phyloP scores from a whole-genome alignment of 2,888 invertebrate genomes.

The Dimorphilus gyrociliatus region DNA sequence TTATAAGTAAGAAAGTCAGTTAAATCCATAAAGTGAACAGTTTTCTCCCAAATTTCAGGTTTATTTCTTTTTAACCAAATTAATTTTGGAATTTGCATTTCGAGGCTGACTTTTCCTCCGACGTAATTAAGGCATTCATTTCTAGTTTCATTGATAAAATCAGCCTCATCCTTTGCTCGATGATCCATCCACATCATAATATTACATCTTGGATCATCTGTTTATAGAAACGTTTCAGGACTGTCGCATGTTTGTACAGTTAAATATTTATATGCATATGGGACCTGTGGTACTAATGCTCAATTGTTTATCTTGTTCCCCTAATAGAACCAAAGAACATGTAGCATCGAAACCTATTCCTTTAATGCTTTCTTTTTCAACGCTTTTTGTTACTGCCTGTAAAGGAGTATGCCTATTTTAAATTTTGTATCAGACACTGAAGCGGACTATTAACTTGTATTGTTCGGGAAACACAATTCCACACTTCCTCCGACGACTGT shows the following conservation, averaged over 20 bases:
- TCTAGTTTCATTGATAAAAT: slow-evolving; percentile 55
- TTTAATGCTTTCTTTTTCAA: slow-evolving; percentile 14
- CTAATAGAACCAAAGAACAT: slow-evolving; percentile 71
- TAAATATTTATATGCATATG: background rate
- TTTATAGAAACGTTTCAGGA: background rate
- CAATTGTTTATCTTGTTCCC: slow-evolving; percentile 43
- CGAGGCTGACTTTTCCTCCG: slow-evolving; percentile 80
- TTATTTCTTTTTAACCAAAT: slow-evolving; percentile 84
- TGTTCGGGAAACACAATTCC: too few relatives aligned
- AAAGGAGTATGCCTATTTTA: slow-evolving; percentile 2
- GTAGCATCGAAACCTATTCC: slow-evolving; percentile 91
- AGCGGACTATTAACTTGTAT: background rate
- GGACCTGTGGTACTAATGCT: slow-evolving; percentile 25
- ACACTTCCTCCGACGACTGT: slow-evolving; percentile 76
- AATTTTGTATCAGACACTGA: slow-evolving; percentile 39
- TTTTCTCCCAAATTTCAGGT: slow-evolving; percentile 53
- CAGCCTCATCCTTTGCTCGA: slow-evolving; percentile 50
- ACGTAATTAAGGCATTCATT: slow-evolving; percentile 65
- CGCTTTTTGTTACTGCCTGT: slow-evolving; percentile 9
- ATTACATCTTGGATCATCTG: slow-evolving; percentile 45
- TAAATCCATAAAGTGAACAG: slow-evolving; percentile 66
- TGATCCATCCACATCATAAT: slow-evolving; percentile 39
- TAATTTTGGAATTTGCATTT: slow-evolving; percentile 89
- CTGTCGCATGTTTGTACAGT: background rate
- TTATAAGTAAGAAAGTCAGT: slow-evolving; percentile 87